Base-by-base conservation (phyloP, 1,140 invertebrate genomes). In the Neodiprion fabricii region DNA sequence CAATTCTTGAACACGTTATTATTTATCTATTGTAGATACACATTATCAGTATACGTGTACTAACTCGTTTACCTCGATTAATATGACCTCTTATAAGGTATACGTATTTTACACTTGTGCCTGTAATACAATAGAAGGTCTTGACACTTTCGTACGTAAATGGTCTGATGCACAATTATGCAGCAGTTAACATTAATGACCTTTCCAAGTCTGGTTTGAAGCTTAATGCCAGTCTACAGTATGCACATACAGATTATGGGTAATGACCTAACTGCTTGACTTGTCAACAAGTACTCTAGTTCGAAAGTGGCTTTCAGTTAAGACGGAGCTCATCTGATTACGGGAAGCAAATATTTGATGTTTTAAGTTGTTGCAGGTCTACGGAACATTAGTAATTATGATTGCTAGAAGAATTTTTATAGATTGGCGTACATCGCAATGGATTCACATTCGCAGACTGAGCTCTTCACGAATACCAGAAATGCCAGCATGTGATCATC, bases 401-500 rank as follows among this genome's bases (percentile, higher is more conserved):
- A 40, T 40, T 40, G 2, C 28, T 40, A 40, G 28, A 40, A 40
- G 28, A 40, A 40, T 40, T 40, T 40, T 12, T 61, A 61, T 17
- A 61, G n/a, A 61, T 61, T 61, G 53, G 53, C n/a, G 53, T 12
- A 61, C 11, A 14, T 14, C 53, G n/a, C 11, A 17, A 14, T 76
- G 75, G 75, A 61, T 8, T 76, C 72, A 76, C 14, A 9, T 75
- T 49, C 49, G 76, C 66, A 75, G 72, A 72, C 72, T 75, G 50
- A 76, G 76, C 69, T 73, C 75, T 4, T 74, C 48, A n/a, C 23
- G 11, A 66, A 40, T 76, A 23, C 75, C 78, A 0, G 73, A 76
- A 47, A 73, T 81, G 48, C 81, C 81, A 14, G 49, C 67, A 23
- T 80, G 77, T 9, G 70, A 76, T 49, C 67, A 78, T 12, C 28